Percentiles rank a stretch among this genome's conserved stretches.
Evolutionary conservation across 1,140 invertebrate genomes (phyloP).

Genomic region (Scaptomyza montana): DNA sequence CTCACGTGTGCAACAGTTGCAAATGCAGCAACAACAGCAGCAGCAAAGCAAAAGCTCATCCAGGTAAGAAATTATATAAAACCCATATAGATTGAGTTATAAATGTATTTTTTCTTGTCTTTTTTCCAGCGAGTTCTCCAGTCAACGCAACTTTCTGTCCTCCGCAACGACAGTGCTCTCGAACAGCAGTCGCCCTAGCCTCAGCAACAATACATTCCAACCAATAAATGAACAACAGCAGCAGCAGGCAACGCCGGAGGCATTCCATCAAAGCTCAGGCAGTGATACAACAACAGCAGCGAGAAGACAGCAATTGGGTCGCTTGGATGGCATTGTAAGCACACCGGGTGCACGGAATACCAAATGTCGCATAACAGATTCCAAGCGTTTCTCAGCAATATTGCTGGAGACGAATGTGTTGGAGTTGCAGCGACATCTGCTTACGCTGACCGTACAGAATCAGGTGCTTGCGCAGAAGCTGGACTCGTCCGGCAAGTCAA

Average conservation of each 20-base stretch:
- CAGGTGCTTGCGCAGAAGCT: constrained; percentile 90
- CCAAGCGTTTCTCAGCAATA: constrained; percentile 91
- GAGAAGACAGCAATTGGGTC: constrained; percentile 79
- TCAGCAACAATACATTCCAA: constrained; percentile 73
- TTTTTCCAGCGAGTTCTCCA: constrained; percentile 75
- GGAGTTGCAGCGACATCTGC: constrained; percentile 92
- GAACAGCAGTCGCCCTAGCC: constrained; percentile 67
- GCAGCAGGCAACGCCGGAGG: constrained; percentile 46
- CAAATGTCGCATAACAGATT: constrained; percentile 86
- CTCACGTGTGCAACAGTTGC: constrained; percentile 74
- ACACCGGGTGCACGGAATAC: constrained; percentile 84
- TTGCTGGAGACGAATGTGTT: constrained; percentile 91
- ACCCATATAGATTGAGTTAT: neutral
- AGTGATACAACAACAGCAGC: constrained; percentile 68
- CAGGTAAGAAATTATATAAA: constrained; percentile 48
- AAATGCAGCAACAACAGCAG: constrained; percentile 59
- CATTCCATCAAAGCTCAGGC: constrained; percentile 83
- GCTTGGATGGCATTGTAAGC: constrained; percentile 85
- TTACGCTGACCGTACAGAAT: constrained; percentile 92
- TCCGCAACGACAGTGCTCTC: constrained; percentile 81
- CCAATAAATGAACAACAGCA: constrained; percentile 70
- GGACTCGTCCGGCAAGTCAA: constrained; percentile 87
- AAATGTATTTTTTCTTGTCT: neutral
- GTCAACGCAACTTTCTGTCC: constrained; percentile 81
- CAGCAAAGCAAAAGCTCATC: constrained; percentile 74